Base-by-base conservation (phyloP, 64 coral and sea anemone genomes). In the Actinia equina region DNA sequence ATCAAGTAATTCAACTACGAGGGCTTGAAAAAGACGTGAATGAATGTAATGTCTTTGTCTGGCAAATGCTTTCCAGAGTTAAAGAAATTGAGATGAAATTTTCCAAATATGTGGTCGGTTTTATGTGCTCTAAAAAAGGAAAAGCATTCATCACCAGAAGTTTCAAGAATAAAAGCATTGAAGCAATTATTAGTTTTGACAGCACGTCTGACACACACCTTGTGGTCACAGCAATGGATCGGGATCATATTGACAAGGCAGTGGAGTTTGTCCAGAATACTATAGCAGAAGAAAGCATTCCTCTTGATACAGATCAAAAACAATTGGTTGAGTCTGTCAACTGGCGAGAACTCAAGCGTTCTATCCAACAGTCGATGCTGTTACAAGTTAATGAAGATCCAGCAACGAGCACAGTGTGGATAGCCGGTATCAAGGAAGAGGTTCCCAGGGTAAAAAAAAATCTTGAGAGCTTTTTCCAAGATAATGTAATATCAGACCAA, bases 281-380 rank as follows among this genome's bases (percentile, higher is more conserved):
- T 23, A 86, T 70, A 15, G 17, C 17, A 70, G 93, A 95, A 63
- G 45, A 80, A 37, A 91, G 86, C 57, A 19, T 30, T 7, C 93
- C 54, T 41, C 49, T 95, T 14, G 67, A 87, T 2, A 45, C 82
- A 80, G 74, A 91, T 23, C 89, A 95, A 30, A 22, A 70, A 5
- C 71, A 71, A 37, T 0, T 95, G 17, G 18, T 91, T 42, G 15
- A 43, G 15, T 58, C 7, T 0, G 58, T 65, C 14, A 80, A 88
- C 74, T 95, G 93, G 93, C 89, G 12, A 77, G 4, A 76, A 18
- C 84, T 95, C 26, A n/a, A 27, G 13, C 52, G 44, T 54, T 71
- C 25, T 8, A 0, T 91, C 6, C 20, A 83, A 25, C 70, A 56
- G 71, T 43, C 8, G 9, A 74, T 45, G 0, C 86, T 82, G 7